Evolutionary conservation across 2,797 vertebrate genomes (phyloP).

Genomic region (Coendou prehensilis): DNA sequence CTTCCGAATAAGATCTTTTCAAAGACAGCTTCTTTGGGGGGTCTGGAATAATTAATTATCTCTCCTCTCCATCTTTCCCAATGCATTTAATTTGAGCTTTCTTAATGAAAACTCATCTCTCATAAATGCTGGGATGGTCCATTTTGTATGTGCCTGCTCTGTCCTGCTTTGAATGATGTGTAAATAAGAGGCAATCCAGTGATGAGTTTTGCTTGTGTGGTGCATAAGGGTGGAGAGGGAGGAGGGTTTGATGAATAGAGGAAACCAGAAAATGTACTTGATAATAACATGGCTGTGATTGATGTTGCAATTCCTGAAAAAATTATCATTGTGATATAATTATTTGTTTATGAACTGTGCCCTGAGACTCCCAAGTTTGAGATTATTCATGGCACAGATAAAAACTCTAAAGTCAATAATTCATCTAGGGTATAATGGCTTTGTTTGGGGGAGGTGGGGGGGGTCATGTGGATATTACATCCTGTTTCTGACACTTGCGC

Average conservation of each 20-base stretch:
- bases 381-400: slow-evolving; percentile 88
- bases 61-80: slow-evolving; percentile 73
- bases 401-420: slow-evolving; percentile 89
- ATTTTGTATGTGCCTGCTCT: slow-evolving; percentile 72
- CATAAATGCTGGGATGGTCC: slow-evolving; percentile 77
- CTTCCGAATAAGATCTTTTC: slow-evolving; percentile 76
- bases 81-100: slow-evolving; percentile 84
- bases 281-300: slow-evolving; percentile 82
- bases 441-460: slow-evolving; percentile 75
- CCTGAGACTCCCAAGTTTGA: slow-evolving; percentile 88
- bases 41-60: slow-evolving; percentile 80
- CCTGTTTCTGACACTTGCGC: slow-evolving; percentile 88
- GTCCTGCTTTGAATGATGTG: slow-evolving; percentile 84
- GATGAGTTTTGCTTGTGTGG: slow-evolving; percentile 84
- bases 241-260: slow-evolving; percentile 82
- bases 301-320: slow-evolving; percentile 82
- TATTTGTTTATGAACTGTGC: slow-evolving; percentile 87
- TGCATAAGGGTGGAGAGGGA: slow-evolving; percentile 77
- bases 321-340: slow-evolving; percentile 88
- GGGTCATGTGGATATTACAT: slow-evolving; percentile 85
- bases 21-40: slow-evolving; percentile 72
- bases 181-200: slow-evolving; percentile 86
- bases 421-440: slow-evolving; percentile 86
- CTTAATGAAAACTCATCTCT: slow-evolving; percentile 86
- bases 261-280: slow-evolving; percentile 81